These are phyloP conservation scores for Melanostoma scalare DNA, from an alignment of 2,888 invertebrate genomes.

Conservation along the genomic window DNA sequence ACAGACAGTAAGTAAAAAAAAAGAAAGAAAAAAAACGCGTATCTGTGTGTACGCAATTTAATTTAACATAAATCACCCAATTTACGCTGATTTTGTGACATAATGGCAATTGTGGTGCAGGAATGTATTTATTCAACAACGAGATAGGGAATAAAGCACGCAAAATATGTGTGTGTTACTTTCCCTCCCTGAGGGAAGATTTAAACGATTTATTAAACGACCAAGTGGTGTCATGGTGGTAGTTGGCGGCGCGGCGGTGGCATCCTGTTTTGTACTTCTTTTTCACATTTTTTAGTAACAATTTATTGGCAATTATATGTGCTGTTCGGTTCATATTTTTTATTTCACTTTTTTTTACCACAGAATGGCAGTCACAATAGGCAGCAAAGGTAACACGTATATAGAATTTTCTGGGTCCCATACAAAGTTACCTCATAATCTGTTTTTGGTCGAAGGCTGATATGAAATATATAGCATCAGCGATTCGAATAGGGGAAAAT, in stretches of 20 bases:
- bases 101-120: slow-evolving; percentile 64
- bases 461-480: slow-evolving; percentile 3
- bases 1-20: slow-evolving; percentile 6
- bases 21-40: slow-evolving; percentile 27
- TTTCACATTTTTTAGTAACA: slow-evolving; percentile 22
- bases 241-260: slow-evolving; percentile 19
- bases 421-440: slow-evolving; percentile 8
- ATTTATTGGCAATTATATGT: slow-evolving; percentile 68
- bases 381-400: slow-evolving; percentile 32
- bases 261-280: slow-evolving; percentile 28
- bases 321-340: slow-evolving; percentile 16
- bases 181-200: slow-evolving; percentile 41
- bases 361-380: slow-evolving; percentile 25
- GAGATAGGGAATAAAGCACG: slow-evolving; percentile 25
- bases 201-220: slow-evolving; percentile 70
- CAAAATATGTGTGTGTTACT: slow-evolving; percentile 9
- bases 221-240: slow-evolving; percentile 41
- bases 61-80: slow-evolving; percentile 72
- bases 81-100: slow-evolving; percentile 72
- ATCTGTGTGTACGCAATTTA: slow-evolving; percentile 68
- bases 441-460: slow-evolving; percentile 16
- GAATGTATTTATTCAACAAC: slow-evolving; percentile 47
- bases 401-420: slow-evolving; percentile 24
- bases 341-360: not conserved
- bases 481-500: slow-evolving; percentile 49